Evolutionary conservation across 2,797 vertebrate genomes (phyloP).

Genomic region (Dendrocincla fuliginosa): DNA sequence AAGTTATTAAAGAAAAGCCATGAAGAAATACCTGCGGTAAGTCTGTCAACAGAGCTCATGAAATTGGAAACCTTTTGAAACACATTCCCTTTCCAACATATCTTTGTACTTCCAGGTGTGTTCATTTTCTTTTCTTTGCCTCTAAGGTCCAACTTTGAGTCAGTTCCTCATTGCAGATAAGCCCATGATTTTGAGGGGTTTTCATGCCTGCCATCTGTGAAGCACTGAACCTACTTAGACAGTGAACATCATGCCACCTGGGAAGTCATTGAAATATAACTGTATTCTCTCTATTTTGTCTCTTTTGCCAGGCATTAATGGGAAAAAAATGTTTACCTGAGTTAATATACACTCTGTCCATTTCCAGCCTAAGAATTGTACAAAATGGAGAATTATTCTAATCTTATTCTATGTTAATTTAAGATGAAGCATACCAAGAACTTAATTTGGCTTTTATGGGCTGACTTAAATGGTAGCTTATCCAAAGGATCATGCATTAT

Average conservation of each 20-base stretch:
- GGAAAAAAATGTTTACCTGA: not conserved
- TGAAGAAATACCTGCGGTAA: not conserved
- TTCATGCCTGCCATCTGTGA: not conserved
- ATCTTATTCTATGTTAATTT: not conserved
- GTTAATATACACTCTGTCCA: not conserved
- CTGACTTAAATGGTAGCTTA: not conserved
- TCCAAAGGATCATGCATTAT: not conserved
- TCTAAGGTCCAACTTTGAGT: not conserved
- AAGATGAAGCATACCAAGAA: not conserved
- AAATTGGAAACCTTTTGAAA: not conserved
- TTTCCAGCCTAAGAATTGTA: not conserved
- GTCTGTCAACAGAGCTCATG: not conserved
- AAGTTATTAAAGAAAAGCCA: not conserved
- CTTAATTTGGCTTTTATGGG: not conserved
- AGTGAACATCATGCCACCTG: not conserved
- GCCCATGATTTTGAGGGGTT: accelerated
- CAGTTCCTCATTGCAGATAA: not conserved
- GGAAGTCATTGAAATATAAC: not conserved
- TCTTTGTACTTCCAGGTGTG: not conserved
- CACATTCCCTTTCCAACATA: not conserved
- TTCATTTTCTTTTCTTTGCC: not conserved
- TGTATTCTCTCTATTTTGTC: not conserved
- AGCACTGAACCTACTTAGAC: not conserved
- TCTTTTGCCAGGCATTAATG: not conserved
- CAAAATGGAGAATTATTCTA: not conserved